Percentiles rank a stretch among this genome's conserved stretches.
phyloP scores from a whole-genome alignment of 1,140 invertebrate genomes.

The Sminthurides bifidus region DNA sequence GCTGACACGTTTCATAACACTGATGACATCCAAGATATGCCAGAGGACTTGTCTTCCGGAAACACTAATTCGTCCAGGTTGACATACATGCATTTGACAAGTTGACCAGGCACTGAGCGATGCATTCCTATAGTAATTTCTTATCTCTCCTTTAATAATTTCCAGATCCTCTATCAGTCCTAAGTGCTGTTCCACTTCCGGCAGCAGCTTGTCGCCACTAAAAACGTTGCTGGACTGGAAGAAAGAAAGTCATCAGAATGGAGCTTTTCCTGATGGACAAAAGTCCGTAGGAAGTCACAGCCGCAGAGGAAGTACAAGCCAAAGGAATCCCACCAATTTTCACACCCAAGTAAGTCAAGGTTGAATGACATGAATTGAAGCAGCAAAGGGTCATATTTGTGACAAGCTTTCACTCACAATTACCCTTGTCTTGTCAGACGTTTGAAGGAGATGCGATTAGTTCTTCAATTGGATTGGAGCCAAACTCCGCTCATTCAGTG shows the following conservation, averaged over 20 bases:
- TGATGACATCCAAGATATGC: slow-evolving; percentile 25
- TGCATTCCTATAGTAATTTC: not conserved
- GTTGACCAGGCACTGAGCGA: no score
- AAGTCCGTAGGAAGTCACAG: no score
- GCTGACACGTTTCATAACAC: not conserved
- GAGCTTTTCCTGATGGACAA: no score
- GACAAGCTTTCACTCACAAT: no score
- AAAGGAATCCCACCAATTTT: no score
- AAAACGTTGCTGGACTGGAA: slow-evolving; percentile 69
- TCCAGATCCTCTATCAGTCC: slow-evolving; percentile 16
- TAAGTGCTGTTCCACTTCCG: slow-evolving; percentile 33
- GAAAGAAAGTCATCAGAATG: slow-evolving; percentile 16
- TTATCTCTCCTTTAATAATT: not conserved
- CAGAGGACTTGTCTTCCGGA: slow-evolving; percentile 26
- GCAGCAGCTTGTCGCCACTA: slow-evolving; percentile 66
- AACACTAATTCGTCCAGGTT: slow-evolving; percentile 20
- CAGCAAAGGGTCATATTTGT: no score
- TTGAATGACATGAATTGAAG: no score
- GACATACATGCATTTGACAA: not conserved
- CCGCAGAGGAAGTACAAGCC: no score
- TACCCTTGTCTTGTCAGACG: slow-evolving; percentile 14
- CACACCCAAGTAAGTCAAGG: no score
- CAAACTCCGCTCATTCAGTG: slow-evolving; percentile 18
- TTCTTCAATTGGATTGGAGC: slow-evolving; percentile 27
- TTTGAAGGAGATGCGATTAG: slow-evolving; percentile 28